phyloP scores from a whole-genome alignment of 2,113 vertebrate species.

The Tympanuchus pallidicinctus region DNA sequence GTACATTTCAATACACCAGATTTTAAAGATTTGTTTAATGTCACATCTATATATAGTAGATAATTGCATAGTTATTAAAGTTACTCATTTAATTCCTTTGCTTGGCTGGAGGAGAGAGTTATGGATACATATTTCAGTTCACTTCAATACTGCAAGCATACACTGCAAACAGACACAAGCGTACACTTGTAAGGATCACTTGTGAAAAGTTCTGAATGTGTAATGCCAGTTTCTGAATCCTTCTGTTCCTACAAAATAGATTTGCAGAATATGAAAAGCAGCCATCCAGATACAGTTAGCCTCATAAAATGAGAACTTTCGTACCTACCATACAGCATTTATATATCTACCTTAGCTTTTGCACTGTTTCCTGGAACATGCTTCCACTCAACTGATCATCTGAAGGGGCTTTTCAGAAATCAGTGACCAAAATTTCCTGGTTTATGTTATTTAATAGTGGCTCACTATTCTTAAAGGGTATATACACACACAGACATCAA shows the following conservation, averaged over 20 bases:
- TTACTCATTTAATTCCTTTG: constrained; percentile 36
- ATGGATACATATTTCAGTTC: constrained; percentile 10
- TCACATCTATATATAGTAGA: constrained; percentile 10
- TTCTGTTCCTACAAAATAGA: background rate
- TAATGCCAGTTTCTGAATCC: background rate
- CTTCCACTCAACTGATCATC: background rate
- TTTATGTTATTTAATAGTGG: background rate
- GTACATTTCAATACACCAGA: constrained; percentile 32
- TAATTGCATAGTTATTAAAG: constrained; percentile 32
- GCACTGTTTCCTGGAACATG: background rate
- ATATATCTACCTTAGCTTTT: background rate
- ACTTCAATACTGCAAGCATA: background rate
- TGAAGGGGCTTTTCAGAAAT: background rate
- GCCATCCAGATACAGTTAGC: background rate
- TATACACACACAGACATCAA: background rate
- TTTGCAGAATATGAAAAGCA: background rate
- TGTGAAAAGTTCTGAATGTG: background rate
- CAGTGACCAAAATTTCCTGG: background rate
- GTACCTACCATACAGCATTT: background rate
- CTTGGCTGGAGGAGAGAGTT: constrained; percentile 45
- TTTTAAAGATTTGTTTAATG: constrained; percentile 50
- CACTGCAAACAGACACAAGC: background rate
- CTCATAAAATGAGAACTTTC: background rate
- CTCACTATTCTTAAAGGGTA: background rate
- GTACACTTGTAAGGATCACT: background rate